These are phyloP conservation scores for Xiphorhynchus erythropygius DNA, from an alignment of 2,797 vertebrate species.

Conservation along the genomic window DNA sequence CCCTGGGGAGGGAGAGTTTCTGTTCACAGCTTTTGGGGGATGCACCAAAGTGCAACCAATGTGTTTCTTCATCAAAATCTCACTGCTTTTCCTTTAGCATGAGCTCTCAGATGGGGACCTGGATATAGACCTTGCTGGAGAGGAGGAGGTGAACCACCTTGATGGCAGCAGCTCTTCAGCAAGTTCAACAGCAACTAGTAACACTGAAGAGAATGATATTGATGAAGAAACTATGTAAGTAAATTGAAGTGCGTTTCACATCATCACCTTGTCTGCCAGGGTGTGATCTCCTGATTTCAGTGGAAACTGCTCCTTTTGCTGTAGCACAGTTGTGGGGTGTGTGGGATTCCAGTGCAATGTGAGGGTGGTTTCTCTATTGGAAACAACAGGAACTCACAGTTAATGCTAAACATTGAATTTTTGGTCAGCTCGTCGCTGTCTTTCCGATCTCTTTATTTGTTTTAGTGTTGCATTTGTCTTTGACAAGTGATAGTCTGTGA, in stretches of 20 bases:
- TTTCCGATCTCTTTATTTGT: neutral
- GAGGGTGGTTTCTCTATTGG: neutral
- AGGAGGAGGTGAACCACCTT: constrained; percentile 92
- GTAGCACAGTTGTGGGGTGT: accelerated
- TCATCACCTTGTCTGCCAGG: neutral
- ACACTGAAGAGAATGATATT: constrained; percentile 98
- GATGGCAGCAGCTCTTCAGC: constrained; percentile 97
- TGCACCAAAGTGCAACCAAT: neutral
- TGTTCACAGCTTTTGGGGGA: neutral
- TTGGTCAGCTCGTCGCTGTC: neutral
- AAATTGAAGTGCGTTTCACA: neutral
- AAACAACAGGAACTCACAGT: neutral
- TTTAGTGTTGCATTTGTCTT: neutral
- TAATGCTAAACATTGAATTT: neutral
- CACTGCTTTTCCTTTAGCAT: constrained; percentile 66
- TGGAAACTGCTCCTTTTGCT: neutral
- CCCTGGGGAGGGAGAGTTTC: neutral
- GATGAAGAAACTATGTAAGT: constrained; percentile 98
- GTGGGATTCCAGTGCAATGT: neutral
- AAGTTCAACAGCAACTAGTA: constrained; percentile 97
- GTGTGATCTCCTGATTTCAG: neutral
- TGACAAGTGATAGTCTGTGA: constrained; percentile 39
- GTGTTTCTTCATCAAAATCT: neutral
- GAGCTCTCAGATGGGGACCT: constrained; percentile 95
- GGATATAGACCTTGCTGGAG: constrained; percentile 92